Base-by-base conservation (phyloP, 2,113 vertebrate genomes). In the Corythoichthys intestinalis region DNA sequence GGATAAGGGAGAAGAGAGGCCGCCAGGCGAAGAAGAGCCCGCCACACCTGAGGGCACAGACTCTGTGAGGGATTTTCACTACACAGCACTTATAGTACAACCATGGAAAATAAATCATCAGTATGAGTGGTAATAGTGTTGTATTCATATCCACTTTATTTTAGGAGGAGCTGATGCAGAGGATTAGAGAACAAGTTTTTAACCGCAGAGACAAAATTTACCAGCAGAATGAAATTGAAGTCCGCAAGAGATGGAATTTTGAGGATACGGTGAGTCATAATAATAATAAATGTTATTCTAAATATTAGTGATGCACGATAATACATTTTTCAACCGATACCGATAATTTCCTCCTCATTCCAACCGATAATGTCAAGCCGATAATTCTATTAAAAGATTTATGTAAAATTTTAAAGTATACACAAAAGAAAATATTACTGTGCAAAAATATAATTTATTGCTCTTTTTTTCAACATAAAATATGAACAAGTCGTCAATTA, bases 231-330 rank as follows among this genome's bases (percentile, higher is more conserved):
- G 94, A 94, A 65, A 85, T 76, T 0, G 93, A 95, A 75, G 94
- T 96, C 73, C 85, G 92, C 58, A 93, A 94, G 60, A 91, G 94
- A 28, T 94, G 93, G 94, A 83, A 86, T 56, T 95, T 90, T 41
- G 94, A 95, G 83, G 94, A 94, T 0, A 89, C 90, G 71, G 94
- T 95, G 73, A 87, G 93, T 38, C 12, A 53, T 41, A 6, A 15
- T 17, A 44, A 44, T 44, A 44, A 44, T 44, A 44, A 4, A 41
- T 4, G 7, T 4, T 41, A 41, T 41, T 41, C 7, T 28, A 28
- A 28, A 28, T 28, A 28, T 28, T 28, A 28, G 20, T 28, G 20
- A 28, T 28, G 20, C 20, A 28, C 20, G 20, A 28, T 28, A 28
- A 28, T 28, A 28, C 20, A 28, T 28, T 28, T 28, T 28, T 28